Conservation (phyloP, 2,797 vertebrate species). For the Cottoperca gobio region DNA sequence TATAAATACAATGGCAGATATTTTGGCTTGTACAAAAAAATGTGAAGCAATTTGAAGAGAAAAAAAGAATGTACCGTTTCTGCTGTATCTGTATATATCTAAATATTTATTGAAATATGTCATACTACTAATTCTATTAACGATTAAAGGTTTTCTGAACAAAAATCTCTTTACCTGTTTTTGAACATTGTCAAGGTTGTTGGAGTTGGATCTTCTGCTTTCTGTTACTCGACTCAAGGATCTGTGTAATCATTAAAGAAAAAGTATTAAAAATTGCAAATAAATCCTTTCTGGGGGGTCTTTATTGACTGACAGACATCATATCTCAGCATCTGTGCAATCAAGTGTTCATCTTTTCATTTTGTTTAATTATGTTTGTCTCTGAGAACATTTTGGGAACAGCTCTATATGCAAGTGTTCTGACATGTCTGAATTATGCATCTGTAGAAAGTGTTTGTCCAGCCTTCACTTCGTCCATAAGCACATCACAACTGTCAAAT, state of each 20-base stretch:
- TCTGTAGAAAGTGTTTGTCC: background rate
- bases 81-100: conserved; percentile 97
- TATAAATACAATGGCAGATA: conserved; percentile 91
- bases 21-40: conserved; percentile 95
- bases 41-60: conserved; percentile 89
- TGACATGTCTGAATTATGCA: background rate
- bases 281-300: conserved; percentile 42
- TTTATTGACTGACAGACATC: conserved; percentile 50
- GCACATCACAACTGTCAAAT: no score
- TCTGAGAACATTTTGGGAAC: background rate
- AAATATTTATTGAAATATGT: conserved; percentile 98
- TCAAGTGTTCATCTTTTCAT: background rate
- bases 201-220: conserved; percentile 77
- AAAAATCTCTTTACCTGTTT: conserved; percentile 84
- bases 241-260: conserved; percentile 81
- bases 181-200: conserved; percentile 82
- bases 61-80: conserved; percentile 97
- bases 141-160: conserved; percentile 96
- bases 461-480: background rate
- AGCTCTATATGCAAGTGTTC: background rate
- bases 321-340: background rate
- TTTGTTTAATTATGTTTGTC: background rate
- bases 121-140: conserved; percentile 94
- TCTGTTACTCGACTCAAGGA: conserved; percentile 81
- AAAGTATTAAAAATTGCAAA: conserved; percentile 81